These are phyloP conservation scores for Patagioenas fasciata DNA, from an alignment of 2,113 vertebrate species.

Conservation along the genomic window DNA sequence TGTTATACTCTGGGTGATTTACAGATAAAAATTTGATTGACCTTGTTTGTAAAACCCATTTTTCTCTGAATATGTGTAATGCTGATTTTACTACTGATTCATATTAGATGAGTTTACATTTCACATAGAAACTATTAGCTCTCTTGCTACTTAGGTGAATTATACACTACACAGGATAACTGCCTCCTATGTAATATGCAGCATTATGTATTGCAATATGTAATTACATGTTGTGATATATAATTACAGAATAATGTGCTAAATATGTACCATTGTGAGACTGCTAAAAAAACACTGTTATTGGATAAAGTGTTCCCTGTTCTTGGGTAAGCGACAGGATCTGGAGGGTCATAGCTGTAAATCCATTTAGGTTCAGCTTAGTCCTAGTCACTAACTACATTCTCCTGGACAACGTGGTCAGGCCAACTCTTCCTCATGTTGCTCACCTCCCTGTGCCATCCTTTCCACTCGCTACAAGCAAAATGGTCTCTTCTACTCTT, in stretches of 20 bases:
- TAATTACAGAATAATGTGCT: background rate
- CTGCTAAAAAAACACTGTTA: background rate
- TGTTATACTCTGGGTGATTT: background rate
- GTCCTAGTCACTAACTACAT: background rate
- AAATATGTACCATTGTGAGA: background rate
- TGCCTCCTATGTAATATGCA: background rate
- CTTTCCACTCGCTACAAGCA: background rate
- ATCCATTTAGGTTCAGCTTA: background rate
- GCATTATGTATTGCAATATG: background rate
- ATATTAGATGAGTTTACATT: background rate
- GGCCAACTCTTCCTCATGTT: background rate
- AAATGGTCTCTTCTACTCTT: background rate
- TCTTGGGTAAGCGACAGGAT: background rate
- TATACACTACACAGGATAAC: background rate
- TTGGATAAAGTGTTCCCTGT: background rate
- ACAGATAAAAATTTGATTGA: background rate
- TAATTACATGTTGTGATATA: background rate
- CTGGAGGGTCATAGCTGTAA: background rate
- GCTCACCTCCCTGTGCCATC: background rate
- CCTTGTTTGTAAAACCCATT: background rate
- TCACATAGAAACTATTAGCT: background rate
- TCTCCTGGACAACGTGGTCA: background rate
- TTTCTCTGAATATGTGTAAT: background rate
- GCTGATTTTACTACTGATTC: slow-evolving; percentile 12
- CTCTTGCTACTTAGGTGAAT: background rate